These are phyloP conservation scores for Notothenia rossii DNA, from an alignment of 2,113 vertebrate species.

Conservation along the genomic window DNA sequence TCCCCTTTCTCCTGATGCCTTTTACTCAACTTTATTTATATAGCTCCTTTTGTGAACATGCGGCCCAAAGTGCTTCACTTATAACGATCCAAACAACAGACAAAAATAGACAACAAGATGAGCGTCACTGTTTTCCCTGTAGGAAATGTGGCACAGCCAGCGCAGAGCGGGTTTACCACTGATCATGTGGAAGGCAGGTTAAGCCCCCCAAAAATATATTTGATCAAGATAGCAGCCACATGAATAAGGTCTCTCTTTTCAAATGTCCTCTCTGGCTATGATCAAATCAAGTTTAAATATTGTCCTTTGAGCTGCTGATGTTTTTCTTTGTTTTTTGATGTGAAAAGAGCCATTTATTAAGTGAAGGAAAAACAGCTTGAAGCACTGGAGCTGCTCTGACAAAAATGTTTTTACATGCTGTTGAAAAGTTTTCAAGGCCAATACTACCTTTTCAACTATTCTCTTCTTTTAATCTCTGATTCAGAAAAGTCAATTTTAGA, in stretches of 20 bases:
- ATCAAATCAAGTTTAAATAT: slow-evolving; percentile 19
- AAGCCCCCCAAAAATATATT: too few relatives aligned
- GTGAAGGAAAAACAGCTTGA: not conserved
- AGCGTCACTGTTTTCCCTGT: too few relatives aligned
- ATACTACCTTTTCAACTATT: not conserved
- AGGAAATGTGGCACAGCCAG: too few relatives aligned
- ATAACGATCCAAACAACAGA: too few relatives aligned
- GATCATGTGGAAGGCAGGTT: too few relatives aligned
- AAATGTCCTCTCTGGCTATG: slow-evolving; percentile 1
- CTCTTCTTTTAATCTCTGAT: slow-evolving; percentile 6
- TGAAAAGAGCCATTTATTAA: slow-evolving; percentile 10
- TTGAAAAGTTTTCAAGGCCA: slow-evolving; percentile 24
- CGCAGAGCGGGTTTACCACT: too few relatives aligned
- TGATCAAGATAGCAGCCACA: not conserved
- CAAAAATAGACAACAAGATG: too few relatives aligned
- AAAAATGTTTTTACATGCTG: slow-evolving; percentile 25
- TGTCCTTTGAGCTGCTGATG: slow-evolving; percentile 3
- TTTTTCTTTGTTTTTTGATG: slow-evolving; percentile 25
- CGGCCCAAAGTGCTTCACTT: too few relatives aligned
- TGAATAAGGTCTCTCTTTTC: slow-evolving; percentile 3
- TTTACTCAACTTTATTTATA: too few relatives aligned
- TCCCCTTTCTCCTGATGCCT: not conserved
- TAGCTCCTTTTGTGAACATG: too few relatives aligned
- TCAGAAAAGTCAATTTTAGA: not conserved
- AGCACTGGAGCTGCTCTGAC: slow-evolving; percentile 19